These are phyloP conservation scores for Dascillus cervinus DNA, from an alignment of 2,888 invertebrate species.

Conservation along the genomic window DNA sequence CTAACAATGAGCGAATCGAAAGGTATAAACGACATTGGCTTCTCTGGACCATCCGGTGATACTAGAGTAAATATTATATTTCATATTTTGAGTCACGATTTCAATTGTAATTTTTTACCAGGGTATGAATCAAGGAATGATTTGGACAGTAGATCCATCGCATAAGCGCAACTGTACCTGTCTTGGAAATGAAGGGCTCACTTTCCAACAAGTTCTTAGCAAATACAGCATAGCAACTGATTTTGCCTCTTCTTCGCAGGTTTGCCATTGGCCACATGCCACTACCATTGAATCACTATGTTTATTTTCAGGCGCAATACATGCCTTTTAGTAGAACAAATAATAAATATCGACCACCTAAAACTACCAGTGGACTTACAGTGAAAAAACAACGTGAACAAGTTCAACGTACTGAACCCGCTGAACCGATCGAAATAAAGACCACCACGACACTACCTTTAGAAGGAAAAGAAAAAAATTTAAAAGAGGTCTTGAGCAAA, in stretches of 20 bases:
- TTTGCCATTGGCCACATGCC: no score
- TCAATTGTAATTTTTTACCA: no score
- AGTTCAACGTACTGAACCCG: conserved; percentile 3
- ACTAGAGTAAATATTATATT: no score
- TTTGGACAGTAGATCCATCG: conserved; percentile 25
- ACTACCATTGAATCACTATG: no score
- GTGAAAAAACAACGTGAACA: conserved; percentile 1
- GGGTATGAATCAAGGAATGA: conserved; percentile 7
- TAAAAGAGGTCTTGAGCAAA: conserved; percentile 37
- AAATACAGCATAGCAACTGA: conserved; percentile 19
- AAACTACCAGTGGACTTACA: no score
- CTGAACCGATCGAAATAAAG: conserved; percentile 7
- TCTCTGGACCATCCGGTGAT: no score
- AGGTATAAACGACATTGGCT: no score
- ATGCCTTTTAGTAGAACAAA: no score
- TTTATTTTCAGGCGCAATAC: no score
- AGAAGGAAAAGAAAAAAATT: conserved; percentile 30
- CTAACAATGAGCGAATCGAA: background rate
- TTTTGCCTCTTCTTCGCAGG: no score
- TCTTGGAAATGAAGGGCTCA: conserved; percentile 26
- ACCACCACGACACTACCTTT: conserved; percentile 6
- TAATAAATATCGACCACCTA: no score
- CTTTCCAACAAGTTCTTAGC: conserved; percentile 32
- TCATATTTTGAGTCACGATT: no score
- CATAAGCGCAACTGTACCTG: conserved; percentile 34